These are phyloP conservation scores for Drosophila persimilis DNA, from an alignment of 1,140 invertebrate genomes.

Conservation along the genomic window DNA sequence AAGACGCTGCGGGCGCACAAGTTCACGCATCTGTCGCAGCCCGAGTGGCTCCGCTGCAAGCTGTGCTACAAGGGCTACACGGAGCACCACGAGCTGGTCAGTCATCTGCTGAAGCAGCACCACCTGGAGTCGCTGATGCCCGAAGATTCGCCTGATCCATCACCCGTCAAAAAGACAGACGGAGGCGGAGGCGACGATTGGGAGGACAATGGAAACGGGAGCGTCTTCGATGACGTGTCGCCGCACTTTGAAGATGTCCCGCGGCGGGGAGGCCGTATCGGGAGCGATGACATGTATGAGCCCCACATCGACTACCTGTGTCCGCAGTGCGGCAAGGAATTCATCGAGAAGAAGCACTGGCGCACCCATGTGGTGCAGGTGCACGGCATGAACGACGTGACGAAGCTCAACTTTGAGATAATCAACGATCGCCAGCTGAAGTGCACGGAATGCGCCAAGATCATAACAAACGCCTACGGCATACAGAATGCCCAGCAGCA, in stretches of 20 bases:
- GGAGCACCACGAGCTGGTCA: constrained; percentile 52
- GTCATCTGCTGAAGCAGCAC: constrained; percentile 64
- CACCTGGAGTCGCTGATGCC: constrained; percentile 54
- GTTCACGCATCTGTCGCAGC: constrained; percentile 68
- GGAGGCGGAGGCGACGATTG: constrained; percentile 29
- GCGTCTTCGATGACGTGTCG: constrained; percentile 47
- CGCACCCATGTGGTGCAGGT: constrained; percentile 69
- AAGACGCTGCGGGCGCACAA: constrained; percentile 68
- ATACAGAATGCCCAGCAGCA: constrained; percentile 81
- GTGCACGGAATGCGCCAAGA: constrained; percentile 73
- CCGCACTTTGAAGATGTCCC: constrained; percentile 55
- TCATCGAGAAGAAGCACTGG: constrained; percentile 76
- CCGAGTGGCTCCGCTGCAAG: constrained; percentile 74
- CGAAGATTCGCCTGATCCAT: constrained; percentile 6
- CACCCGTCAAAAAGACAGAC: not conserved
- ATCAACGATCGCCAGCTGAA: constrained; percentile 70
- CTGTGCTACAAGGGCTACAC: constrained; percentile 67
- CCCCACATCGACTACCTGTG: constrained; percentile 77
- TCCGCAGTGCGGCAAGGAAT: constrained; percentile 74
- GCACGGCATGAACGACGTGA: constrained; percentile 70
- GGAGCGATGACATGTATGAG: constrained; percentile 67
- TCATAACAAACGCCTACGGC: constrained; percentile 78
- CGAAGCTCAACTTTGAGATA: constrained; percentile 67
- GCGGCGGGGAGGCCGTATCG: constrained; percentile 58
- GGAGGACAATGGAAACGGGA: constrained; percentile 32